These are phyloP conservation scores for Channa striata DNA, from an alignment of 2,797 vertebrate genomes.

Conservation along the genomic window DNA sequence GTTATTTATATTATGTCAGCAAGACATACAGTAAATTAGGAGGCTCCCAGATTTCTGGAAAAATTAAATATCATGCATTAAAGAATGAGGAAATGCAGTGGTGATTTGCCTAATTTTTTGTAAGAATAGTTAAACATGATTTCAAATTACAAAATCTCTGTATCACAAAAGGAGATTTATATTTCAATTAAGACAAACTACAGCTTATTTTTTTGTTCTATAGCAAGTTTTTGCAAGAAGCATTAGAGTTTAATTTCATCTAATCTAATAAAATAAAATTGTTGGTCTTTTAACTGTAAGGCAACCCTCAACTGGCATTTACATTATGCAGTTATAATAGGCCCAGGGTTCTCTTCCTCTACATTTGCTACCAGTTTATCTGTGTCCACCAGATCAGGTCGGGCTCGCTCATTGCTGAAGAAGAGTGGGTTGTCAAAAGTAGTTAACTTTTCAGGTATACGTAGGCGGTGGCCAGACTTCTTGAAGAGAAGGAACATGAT, in stretches of 20 bases:
- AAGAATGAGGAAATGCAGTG: not conserved
- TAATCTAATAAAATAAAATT: not conserved
- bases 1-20: no score
- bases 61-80: not conserved
- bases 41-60: not conserved
- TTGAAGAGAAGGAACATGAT: constrained; percentile 4
- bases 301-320: not conserved
- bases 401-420: constrained; percentile 7
- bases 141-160: not conserved
- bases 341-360: constrained; percentile 29
- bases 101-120: not conserved
- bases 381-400: constrained; percentile 20
- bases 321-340: constrained; percentile 10
- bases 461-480: constrained; percentile 38
- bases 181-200: not conserved
- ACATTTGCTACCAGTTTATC: constrained; percentile 27
- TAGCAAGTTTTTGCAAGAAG: not conserved
- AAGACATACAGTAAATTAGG: not conserved
- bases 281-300: not conserved
- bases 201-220: not conserved
- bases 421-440: constrained; percentile 65
- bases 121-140: not conserved
- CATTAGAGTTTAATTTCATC: not conserved
- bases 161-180: not conserved
- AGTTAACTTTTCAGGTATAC: not conserved